Base-by-base conservation (phyloP, 2,113 vertebrate species). In the Caranx ignobilis region DNA sequence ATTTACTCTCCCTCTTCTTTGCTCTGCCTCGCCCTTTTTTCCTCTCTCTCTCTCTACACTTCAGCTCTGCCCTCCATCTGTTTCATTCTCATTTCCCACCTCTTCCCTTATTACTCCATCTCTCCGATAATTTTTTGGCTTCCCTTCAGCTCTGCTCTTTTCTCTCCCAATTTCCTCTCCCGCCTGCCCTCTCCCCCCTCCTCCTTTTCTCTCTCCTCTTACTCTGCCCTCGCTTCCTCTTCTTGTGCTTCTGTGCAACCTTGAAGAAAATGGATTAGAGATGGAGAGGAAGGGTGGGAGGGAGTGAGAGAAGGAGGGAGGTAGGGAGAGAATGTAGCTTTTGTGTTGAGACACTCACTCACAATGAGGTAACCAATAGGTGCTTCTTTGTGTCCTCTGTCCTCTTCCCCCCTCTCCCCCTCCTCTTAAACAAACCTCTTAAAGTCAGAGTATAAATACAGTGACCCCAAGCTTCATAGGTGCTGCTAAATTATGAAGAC, bases 251-350 rank as follows among this genome's bases (percentile, higher is more conserved):
- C 35, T 19, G 50, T 67, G 75, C 86, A 88, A 75, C 78, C 86
- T 89, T 89, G 78, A 76, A 80, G 68, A 66, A 79, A 88, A 77
- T 81, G 68, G 71, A 85, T 85, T 83, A 73, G 60, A 61, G 48
- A 66, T 48, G 70, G 56, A 55, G 55, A 65, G 54, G 37, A 48
- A 65, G 54, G 37, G 15, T 19, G 32, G 35, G 39, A 50, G 34
- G 26, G 57, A 64, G 54, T 21, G 26, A 62, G 50, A 7, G 48
- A 55, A 26, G 37, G 8, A 34, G 55, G 19, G 19, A 47, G 62
- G 12, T 67, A n/a, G 26, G 8, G 13, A 34, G 67, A 43, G 47
- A 70, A 70, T 47, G 82, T 43, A 16, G 48, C 64, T 63, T 75
- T 87, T 81, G 82, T 73, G 57, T 61, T 72, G 56, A 71, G 54